Evolutionary conservation across 2,797 vertebrate species (phyloP).

Genomic region (Harpagifer antarcticus): DNA sequence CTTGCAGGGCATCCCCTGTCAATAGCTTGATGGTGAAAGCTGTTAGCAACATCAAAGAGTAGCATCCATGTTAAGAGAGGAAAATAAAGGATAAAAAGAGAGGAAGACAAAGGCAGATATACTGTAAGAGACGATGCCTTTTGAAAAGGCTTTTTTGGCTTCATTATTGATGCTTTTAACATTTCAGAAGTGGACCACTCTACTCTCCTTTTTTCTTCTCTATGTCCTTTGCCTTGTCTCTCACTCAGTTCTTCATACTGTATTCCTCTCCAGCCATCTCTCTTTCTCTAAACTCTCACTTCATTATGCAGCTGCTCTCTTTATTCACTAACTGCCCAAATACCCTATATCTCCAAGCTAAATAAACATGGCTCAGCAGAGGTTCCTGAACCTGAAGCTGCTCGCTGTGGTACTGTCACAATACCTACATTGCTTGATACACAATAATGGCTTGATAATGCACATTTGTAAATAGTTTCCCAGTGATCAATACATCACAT

Average conservation of each 20-base stretch:
- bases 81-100: conserved; percentile 30
- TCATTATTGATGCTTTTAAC: conserved; percentile 71
- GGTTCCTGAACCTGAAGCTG: background rate
- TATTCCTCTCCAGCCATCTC: conserved; percentile 36
- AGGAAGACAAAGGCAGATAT: conserved; percentile 48
- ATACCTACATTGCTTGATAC: background rate
- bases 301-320: conserved; percentile 48
- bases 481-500: background rate
- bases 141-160: conserved; percentile 61
- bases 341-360: background rate
- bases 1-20: conserved; percentile 20
- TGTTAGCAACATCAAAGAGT: conserved; percentile 62
- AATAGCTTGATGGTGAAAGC: conserved; percentile 47
- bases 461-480: background rate
- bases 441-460: background rate
- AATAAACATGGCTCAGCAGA: background rate
- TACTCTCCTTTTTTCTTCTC: background rate
- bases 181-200: conserved; percentile 59
- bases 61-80: conserved; percentile 34
- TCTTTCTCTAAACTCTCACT: conserved; percentile 35
- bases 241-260: conserved; percentile 30
- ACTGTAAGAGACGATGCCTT: conserved; percentile 46
- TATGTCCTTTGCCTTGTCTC: conserved; percentile 20
- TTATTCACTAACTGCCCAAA: conserved; percentile 22
- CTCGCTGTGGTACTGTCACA: background rate